These are phyloP conservation scores for Eurytoma californica DNA, from an alignment of 2,888 invertebrate genomes.

Conservation along the genomic window DNA sequence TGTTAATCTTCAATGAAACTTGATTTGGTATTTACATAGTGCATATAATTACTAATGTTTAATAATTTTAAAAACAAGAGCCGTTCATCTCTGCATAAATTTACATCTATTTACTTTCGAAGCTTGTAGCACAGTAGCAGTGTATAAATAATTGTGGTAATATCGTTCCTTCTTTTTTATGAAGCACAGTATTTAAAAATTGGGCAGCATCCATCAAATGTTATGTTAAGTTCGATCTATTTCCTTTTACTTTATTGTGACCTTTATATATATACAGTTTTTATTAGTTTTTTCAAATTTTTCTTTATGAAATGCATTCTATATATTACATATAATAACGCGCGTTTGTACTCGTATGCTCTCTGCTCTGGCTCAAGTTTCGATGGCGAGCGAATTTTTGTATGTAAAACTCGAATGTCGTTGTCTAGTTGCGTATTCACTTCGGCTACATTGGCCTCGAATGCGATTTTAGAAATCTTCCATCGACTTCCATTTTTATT, in stretches of 20 bases:
- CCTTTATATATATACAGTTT: conserved; percentile 30
- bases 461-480: conserved; percentile 36
- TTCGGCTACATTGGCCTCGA: conserved; percentile 1
- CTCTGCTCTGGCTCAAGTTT: conserved; percentile 56
- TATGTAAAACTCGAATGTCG: conserved; percentile 37
- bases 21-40: too few species aligned
- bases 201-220: conserved; percentile 39
- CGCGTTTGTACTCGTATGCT: conserved; percentile 32
- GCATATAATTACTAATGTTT: conserved; percentile 22
- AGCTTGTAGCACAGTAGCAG: conserved; percentile 50
- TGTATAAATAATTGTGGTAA: conserved; percentile 43
- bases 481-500: conserved; percentile 45
- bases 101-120: conserved; percentile 42
- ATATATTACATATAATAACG: conserved; percentile 29
- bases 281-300: conserved; percentile 27
- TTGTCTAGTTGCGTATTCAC: neutral
- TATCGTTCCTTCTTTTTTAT: conserved; percentile 41
- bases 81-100: conserved; percentile 36
- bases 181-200: conserved; percentile 37
- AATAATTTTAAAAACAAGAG: conserved; percentile 22
- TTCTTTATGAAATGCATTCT: conserved; percentile 15
- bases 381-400: conserved; percentile 45
- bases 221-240: conserved; percentile 27
- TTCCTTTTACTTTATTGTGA: conserved; percentile 25
- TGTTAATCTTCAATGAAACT: conserved; percentile 18